Evolutionary conservation across 2,888 invertebrate species (phyloP).

Genomic region (Geophilus truncorum): DNA sequence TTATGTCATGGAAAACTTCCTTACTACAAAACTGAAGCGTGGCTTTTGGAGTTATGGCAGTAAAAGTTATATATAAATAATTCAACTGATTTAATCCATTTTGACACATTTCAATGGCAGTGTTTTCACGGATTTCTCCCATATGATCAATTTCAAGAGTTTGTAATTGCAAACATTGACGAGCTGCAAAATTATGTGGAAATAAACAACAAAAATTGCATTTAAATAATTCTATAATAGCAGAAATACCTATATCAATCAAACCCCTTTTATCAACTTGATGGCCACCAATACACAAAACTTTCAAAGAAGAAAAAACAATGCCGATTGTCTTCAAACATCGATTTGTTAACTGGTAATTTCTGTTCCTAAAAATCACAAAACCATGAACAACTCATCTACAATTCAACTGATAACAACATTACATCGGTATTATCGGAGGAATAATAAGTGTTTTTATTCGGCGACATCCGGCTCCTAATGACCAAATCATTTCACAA

Average conservation of each 20-base stretch:
- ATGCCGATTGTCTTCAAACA: neutral
- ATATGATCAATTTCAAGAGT: neutral
- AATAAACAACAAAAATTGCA: too few species aligned
- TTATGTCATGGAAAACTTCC: neutral
- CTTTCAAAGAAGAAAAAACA: neutral
- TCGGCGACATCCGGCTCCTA: neutral
- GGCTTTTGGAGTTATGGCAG: neutral
- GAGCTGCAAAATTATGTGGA: too few species aligned
- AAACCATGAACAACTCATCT: too few species aligned
- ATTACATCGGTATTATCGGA: constrained; percentile 2
- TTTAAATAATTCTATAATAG: neutral
- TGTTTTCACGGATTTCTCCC: neutral
- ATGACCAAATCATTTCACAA: constrained; percentile 22
- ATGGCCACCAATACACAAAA: neutral
- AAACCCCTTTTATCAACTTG: neutral
- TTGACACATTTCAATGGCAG: neutral
- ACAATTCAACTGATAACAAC: neutral
- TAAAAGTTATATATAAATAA: neutral
- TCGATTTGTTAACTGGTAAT: neutral
- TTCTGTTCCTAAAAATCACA: neutral
- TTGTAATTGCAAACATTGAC: neutral
- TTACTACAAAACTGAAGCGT: neutral
- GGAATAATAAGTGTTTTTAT: neutral
- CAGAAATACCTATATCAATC: neutral
- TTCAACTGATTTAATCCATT: neutral